Conservation (phyloP, 2,113 vertebrate species). For the Xenopus borealis region DNA sequence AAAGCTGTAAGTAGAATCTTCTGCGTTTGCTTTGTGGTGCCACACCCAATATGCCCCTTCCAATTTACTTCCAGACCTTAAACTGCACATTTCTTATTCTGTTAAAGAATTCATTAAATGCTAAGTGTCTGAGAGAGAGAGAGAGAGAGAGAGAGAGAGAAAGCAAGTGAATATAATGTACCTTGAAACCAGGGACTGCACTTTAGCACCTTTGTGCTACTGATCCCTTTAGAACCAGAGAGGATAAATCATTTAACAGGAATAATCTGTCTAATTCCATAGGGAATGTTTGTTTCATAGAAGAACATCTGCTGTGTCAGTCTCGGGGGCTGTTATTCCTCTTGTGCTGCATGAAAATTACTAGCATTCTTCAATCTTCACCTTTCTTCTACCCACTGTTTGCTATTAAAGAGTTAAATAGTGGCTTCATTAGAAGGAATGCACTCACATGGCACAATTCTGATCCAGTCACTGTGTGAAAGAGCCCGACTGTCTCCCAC, state of each 20-base stretch:
- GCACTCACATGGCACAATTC: not conserved
- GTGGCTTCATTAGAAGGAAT: conserved; percentile 7
- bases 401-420: conserved; percentile 5
- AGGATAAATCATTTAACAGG: not conserved
- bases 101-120: too few species aligned
- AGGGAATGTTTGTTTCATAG: conserved; percentile 12
- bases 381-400: not conserved
- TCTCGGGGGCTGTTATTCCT: not conserved
- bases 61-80: too few species aligned
- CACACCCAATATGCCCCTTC: too few species aligned
- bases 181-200: too few species aligned
- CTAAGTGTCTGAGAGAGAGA: too few species aligned
- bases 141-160: too few species aligned
- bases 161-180: too few species aligned
- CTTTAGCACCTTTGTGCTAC: too few species aligned
- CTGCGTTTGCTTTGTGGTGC: too few species aligned
- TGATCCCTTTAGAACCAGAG: not conserved
- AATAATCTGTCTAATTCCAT: not conserved
- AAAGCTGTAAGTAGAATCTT: too few species aligned
- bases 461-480: conserved; percentile 17
- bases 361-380: not conserved
- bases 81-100: too few species aligned
- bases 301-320: conserved; percentile 11
- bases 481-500: not conserved
- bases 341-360: not conserved